Evolutionary conservation across 2,888 invertebrate genomes (phyloP).

Genomic region (Molorchus minor): DNA sequence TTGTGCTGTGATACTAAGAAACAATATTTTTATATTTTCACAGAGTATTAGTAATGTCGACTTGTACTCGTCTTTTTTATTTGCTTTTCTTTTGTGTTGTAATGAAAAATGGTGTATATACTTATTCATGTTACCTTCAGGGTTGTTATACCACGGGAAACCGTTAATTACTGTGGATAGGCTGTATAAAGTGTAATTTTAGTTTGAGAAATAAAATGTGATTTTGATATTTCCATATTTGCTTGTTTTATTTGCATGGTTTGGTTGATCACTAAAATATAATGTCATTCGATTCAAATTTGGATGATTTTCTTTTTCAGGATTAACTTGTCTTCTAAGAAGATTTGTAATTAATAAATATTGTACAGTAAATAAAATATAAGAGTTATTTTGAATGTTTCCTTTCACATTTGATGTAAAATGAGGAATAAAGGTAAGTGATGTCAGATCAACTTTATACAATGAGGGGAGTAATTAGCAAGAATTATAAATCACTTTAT

Average conservation of each 20-base stretch:
- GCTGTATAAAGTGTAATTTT: constrained; percentile 24
- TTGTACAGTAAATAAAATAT: constrained; percentile 34
- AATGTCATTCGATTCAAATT: constrained; percentile 10
- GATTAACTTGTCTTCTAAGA: constrained; percentile 38
- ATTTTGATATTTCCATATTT: constrained; percentile 41
- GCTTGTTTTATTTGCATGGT: constrained; percentile 41
- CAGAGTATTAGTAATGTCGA: constrained; percentile 27
- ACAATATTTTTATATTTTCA: constrained; percentile 44
- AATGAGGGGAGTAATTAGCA: no score
- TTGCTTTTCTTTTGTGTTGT: constrained; percentile 25
- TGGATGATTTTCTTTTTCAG: constrained; percentile 40
- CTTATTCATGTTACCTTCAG: neutral
- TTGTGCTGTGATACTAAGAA: constrained; percentile 46
- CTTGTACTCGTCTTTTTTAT: constrained; percentile 22
- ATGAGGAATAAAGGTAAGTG: neutral
- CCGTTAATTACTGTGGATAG: constrained; percentile 13
- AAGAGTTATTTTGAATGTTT: neutral
- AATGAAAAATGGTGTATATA: constrained; percentile 1
- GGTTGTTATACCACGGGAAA: neutral
- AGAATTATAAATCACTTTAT: no score
- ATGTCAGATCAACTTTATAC: no score
- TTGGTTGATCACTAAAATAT: constrained; percentile 12
- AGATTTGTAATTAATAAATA: constrained; percentile 32
- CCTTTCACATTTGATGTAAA: neutral
- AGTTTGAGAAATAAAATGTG: constrained; percentile 39